Percentiles rank a stretch among this genome's conserved stretches.
phyloP scores from a whole-genome alignment of 2,113 vertebrate species.

The Lophius piscatorius region DNA sequence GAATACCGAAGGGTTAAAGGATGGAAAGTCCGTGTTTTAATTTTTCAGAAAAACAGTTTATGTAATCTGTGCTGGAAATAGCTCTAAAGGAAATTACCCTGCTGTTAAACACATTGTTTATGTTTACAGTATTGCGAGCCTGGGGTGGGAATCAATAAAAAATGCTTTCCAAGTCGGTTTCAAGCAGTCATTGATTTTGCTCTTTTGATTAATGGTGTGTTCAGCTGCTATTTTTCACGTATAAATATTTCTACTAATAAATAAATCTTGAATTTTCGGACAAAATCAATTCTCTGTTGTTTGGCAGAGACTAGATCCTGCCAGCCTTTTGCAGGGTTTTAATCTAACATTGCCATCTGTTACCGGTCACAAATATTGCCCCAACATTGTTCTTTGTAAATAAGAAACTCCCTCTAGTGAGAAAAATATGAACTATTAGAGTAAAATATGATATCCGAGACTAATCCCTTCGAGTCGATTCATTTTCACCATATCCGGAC shows the following conservation, averaged over 20 bases:
- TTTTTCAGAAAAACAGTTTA: constrained; percentile 5
- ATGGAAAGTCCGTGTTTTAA: not conserved
- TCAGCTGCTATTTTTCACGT: constrained; percentile 25
- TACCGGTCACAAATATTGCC: not conserved
- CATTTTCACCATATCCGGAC: no score
- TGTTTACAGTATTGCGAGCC: constrained; percentile 12
- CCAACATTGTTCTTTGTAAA: no score
- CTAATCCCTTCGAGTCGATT: no score
- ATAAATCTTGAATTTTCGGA: constrained; percentile 50
- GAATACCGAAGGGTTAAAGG: constrained; percentile 15
- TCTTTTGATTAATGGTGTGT: constrained; percentile 29
- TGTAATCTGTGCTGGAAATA: not conserved
- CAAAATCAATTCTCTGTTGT: constrained; percentile 39
- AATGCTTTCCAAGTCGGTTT: constrained; percentile 21
- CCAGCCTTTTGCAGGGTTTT: constrained; percentile 62
- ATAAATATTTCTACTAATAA: constrained; percentile 47
- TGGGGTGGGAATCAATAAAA: constrained; percentile 23
- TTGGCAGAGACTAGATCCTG: constrained; percentile 22
- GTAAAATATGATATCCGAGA: no score
- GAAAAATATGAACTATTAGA: no score
- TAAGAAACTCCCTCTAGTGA: no score
- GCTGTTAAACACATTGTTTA: constrained; percentile 24
- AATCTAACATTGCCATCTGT: constrained; percentile 76
- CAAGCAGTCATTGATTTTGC: constrained; percentile 10
- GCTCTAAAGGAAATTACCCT: constrained; percentile 6